phyloP scores from a whole-genome alignment of 1,140 invertebrate genomes.

The Bombus cullumanus region DNA sequence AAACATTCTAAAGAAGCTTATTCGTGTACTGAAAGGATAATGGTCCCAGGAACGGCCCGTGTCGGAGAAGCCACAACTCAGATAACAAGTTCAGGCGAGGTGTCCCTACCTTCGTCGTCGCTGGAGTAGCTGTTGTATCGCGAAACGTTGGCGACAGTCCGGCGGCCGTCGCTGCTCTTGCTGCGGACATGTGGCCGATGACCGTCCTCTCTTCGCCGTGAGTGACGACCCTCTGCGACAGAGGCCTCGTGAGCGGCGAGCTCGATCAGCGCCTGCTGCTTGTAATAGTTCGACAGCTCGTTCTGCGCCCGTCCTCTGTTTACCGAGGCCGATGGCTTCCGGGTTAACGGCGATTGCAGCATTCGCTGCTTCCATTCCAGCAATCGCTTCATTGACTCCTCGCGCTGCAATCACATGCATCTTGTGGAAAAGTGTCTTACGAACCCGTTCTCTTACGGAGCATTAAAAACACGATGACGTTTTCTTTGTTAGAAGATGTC shows the following conservation, averaged over 20 bases:
- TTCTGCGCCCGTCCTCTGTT: constrained; percentile 78
- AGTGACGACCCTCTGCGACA: constrained; percentile 71
- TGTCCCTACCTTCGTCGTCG: constrained; percentile 91
- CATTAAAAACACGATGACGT: too few relatives aligned
- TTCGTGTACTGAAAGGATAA: neutral
- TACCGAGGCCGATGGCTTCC: constrained; percentile 86
- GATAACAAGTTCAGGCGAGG: constrained; percentile 79
- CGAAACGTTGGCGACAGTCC: constrained; percentile 81
- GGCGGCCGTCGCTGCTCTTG: constrained; percentile 80
- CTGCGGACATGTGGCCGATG: constrained; percentile 79
- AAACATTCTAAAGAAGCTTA: neutral
- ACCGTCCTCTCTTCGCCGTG: constrained; percentile 75
- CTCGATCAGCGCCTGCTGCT: constrained; percentile 78
- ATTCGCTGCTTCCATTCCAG: constrained; percentile 96
- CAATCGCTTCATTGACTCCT: constrained; percentile 95
- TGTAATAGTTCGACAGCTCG: constrained; percentile 81
- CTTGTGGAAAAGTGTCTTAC: neutral
- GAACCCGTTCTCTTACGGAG: neutral
- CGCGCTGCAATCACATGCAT: constrained; percentile 83
- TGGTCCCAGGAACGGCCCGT: constrained; percentile 4
- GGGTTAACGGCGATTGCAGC: constrained; percentile 93
- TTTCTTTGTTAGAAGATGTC: too few relatives aligned
- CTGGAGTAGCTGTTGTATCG: constrained; percentile 93
- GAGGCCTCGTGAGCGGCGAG: constrained; percentile 74
- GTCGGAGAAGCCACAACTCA: constrained; percentile 69